Conservation (phyloP, 1,140 invertebrate species). For the Caenorhabditis tropicalis region DNA sequence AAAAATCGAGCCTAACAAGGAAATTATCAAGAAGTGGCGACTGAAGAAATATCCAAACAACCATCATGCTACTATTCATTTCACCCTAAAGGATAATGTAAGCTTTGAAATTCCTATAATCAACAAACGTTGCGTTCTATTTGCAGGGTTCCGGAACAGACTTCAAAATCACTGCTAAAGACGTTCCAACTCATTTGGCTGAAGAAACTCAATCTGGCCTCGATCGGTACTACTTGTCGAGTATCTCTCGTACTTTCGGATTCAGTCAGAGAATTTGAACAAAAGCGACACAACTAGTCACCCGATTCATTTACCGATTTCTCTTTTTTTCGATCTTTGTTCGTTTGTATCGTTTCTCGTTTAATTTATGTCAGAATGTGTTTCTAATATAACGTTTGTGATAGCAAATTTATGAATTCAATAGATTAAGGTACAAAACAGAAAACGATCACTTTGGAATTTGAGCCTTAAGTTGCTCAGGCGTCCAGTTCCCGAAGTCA, state of each 20-base stretch:
- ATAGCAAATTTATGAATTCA: no score
- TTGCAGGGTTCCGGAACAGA: conserved; percentile 67
- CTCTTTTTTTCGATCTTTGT: background rate
- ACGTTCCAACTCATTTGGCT: conserved; percentile 59
- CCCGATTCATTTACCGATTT: background rate
- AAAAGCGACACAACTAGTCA: conserved; percentile 70
- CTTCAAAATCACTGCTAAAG: conserved; percentile 58
- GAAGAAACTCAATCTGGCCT: conserved; percentile 73
- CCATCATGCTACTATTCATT: conserved; percentile 84
- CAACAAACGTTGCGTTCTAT: conserved; percentile 25
- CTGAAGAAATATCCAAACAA: conserved; percentile 90
- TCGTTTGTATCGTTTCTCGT: background rate
- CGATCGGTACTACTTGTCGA: conserved; percentile 74
- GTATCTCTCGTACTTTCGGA: conserved; percentile 74
- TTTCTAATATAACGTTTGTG: background rate
- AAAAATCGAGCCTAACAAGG: conserved; percentile 82
- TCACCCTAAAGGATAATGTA: conserved; percentile 63
- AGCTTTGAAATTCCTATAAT: background rate
- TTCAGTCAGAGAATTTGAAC: conserved; percentile 67
- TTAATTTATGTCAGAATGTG: conserved; percentile 3
- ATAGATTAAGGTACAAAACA: no score
- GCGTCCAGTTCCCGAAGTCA: conserved; percentile 79
- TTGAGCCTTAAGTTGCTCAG: conserved; percentile 48
- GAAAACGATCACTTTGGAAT: background rate
- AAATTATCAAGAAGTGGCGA: conserved; percentile 91